These are phyloP conservation scores for Sesamia nonagrioides DNA, from an alignment of 1,140 invertebrate species.

Conservation along the genomic window DNA sequence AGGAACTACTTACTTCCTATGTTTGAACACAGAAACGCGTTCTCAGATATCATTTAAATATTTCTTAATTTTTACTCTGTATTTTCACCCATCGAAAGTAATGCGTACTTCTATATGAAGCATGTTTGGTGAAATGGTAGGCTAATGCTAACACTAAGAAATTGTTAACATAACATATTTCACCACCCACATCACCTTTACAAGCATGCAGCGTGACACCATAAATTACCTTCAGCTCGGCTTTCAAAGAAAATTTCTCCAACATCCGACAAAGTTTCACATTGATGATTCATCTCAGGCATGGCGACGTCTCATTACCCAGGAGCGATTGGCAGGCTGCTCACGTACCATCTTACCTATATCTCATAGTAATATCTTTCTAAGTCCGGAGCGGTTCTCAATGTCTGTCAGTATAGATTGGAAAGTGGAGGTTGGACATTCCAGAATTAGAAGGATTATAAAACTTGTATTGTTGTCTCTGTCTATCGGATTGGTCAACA, in stretches of 20 bases:
- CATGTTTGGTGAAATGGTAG: too few relatives aligned
- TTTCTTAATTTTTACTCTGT: too few relatives aligned
- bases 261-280: background rate
- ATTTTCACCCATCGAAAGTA: too few relatives aligned
- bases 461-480: background rate
- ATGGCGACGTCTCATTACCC: slow-evolving; percentile 20
- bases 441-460: background rate
- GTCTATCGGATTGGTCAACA: background rate
- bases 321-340: background rate
- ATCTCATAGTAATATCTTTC: background rate
- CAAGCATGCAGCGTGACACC: too few relatives aligned
- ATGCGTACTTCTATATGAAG: too few relatives aligned
- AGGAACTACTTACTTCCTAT: too few relatives aligned
- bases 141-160: too few relatives aligned
- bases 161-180: too few relatives aligned
- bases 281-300: slow-evolving; percentile 31
- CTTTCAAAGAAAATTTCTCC: background rate
- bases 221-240: slow-evolving; percentile 3
- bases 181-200: background rate
- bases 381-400: too few relatives aligned
- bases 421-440: background rate
- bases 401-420: background rate
- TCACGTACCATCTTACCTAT: slow-evolving; percentile 10
- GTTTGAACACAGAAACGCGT: too few relatives aligned
- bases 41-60: too few relatives aligned